Evolutionary conservation across 1,140 invertebrate genomes (phyloP), one percentile per base, ranked within the genome.

Genomic region (Neodiprion lecontei): DNA sequence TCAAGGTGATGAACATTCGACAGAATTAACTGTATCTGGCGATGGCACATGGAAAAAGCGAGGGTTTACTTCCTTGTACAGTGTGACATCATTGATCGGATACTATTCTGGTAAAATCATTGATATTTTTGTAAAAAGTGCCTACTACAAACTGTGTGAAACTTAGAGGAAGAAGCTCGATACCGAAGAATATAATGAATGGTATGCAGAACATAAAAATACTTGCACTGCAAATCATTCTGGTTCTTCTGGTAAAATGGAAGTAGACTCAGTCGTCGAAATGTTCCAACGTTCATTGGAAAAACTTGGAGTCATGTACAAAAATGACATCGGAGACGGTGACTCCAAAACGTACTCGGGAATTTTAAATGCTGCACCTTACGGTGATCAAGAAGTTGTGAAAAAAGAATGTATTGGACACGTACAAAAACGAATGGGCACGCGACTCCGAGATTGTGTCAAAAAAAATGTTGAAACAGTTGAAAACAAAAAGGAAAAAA

Each of bases 361-460:
- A 14, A 14, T 53, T 53, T 0, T 53, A 9, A 14, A 53, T 9
- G 14, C 9, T 14, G 14, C 9, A 14, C 50, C 50, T 10, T 53
- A 53, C 14, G 50, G 50, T 10, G 49, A 10, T 8, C 72, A 76
- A 50, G 47, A 67, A 69, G 28, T 72, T 28, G 28, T 40, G 4
- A 75, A 75, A 75, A 73, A 50, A 76, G 78, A 80, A 74, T 80
- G 78, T 70, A 66, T 82, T 53, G 76, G 78, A 8, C 81, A 82
- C 70, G 75, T 80, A 9, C 74, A 81, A 61, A 81, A 82, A 67
- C 73, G 79, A 72, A 83, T 81, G 77, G 77, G 78, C 23, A 72
- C 75, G 17, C 71, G 76, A 61, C 74, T 82, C 1, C 76, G 74
- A 70, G 9, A 65, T 14, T 68, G 47, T 21, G 76, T 70, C 9